Evolutionary conservation across 2,888 invertebrate genomes (phyloP).

Genomic region (Crocallis elinguaria): DNA sequence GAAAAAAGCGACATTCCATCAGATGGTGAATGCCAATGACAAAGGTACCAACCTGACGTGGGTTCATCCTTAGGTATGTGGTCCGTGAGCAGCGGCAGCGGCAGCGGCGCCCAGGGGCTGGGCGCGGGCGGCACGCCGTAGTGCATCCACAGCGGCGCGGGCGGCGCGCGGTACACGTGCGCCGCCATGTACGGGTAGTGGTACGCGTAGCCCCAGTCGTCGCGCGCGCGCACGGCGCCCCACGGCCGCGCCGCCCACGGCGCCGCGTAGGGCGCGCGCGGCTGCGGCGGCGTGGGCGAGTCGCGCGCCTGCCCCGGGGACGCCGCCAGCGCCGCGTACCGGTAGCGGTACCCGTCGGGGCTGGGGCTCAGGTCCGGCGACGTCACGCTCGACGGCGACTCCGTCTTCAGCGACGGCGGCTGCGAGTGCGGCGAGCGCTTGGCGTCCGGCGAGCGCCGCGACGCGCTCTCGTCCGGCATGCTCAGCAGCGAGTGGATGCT

Average conservation of each 20-base stretch:
- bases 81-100: constrained; percentile 76
- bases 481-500: constrained; percentile 94
- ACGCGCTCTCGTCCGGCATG: constrained; percentile 81
- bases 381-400: constrained; percentile 69
- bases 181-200: constrained; percentile 75
- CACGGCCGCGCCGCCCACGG: constrained; percentile 47
- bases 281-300: constrained; percentile 67
- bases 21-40: neutral
- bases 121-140: constrained; percentile 80
- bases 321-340: constrained; percentile 64
- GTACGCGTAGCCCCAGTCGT: constrained; percentile 66
- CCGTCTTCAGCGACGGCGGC: constrained; percentile 67
- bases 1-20: no score
- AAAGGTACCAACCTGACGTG: constrained; percentile 75
- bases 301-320: constrained; percentile 67
- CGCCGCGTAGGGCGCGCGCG: constrained; percentile 63
- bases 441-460: constrained; percentile 66
- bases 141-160: constrained; percentile 77
- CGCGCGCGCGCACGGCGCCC: constrained; percentile 44
- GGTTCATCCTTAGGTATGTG: constrained; percentile 85
- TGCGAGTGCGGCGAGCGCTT: constrained; percentile 72
- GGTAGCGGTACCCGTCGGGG: constrained; percentile 73
- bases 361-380: constrained; percentile 76
- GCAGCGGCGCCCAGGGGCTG: constrained; percentile 82
- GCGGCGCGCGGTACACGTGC: constrained; percentile 67